Percentiles rank a stretch among this genome's conserved stretches.
These are phyloP conservation scores for Pentalonia nigronervosa DNA, from an alignment of 1,140 invertebrate genomes.

Conservation along the genomic window DNA sequence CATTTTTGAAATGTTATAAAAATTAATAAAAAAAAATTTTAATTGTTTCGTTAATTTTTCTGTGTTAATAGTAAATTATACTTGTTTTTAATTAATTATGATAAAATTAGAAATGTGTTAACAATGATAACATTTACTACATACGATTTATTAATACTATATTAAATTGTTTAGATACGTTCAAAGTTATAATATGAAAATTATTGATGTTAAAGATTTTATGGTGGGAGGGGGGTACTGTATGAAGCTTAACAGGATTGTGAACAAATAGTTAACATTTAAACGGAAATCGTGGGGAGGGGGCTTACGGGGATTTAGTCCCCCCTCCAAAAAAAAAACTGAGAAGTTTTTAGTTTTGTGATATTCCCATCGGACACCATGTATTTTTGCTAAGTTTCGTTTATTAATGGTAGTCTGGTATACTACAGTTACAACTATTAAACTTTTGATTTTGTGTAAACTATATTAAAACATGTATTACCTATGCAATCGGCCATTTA, in stretches of 20 bases:
- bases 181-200: not conserved
- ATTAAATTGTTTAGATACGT: not conserved
- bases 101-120: not conserved
- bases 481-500: not conserved
- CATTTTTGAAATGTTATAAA: not conserved
- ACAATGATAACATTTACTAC: not conserved
- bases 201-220: not conserved
- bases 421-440: not conserved
- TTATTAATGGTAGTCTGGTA: not conserved
- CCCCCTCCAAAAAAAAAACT: no score
- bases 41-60: not conserved
- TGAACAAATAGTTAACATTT: not conserved
- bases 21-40: not conserved
- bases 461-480: not conserved
- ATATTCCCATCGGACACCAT: not conserved
- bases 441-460: not conserved
- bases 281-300: no score
- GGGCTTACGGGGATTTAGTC: no score
- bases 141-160: not conserved
- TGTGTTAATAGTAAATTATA: not conserved
- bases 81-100: not conserved
- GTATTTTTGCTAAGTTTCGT: not conserved
- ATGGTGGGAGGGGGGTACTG: no score
- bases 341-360: no score
- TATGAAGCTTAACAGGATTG: not conserved